Conservation (phyloP, 2,888 invertebrate genomes). For the Corbicula japonica region DNA sequence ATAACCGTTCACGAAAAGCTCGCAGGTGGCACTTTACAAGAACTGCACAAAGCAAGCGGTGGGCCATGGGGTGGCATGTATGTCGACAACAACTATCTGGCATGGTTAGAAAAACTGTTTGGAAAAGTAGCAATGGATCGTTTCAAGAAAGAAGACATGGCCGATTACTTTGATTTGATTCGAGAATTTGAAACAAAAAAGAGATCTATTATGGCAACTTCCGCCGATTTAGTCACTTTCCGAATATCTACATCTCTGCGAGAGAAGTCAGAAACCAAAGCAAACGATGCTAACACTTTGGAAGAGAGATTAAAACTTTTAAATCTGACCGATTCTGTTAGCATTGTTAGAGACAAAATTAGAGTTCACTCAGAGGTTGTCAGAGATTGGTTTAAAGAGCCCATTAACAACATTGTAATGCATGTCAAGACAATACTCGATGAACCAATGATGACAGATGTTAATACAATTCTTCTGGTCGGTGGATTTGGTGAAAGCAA, state of each 20-base stretch:
- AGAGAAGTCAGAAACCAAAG: background rate
- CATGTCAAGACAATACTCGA: background rate
- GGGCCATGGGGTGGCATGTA: conserved; percentile 9
- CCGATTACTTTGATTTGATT: conserved; percentile 5
- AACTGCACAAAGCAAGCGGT: conserved; percentile 13
- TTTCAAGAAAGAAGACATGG: background rate
- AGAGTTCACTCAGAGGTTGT: background rate
- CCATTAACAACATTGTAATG: background rate
- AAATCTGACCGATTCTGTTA: background rate
- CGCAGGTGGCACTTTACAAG: background rate
- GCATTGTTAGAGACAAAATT: conserved; percentile 1
- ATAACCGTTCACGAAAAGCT: conserved; percentile 14
- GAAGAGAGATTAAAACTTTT: background rate
- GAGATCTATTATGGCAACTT: background rate
- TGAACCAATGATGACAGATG: background rate
- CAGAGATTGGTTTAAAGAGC: background rate
- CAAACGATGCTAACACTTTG: background rate
- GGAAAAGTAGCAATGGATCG: conserved; percentile 1
- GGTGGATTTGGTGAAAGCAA: conserved; percentile 10
- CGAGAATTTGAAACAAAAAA: conserved; percentile 13
- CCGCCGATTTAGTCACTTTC: background rate
- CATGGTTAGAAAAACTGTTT: conserved; percentile 7
- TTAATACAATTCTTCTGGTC: background rate
- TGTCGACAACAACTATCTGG: conserved; percentile 11
- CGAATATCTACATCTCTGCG: background rate